A percentile compares a stretch with the other conserved stretches of the same genome.
Conservation (phyloP, 2,113 vertebrate genomes). For the Phalacrocorax carbo region DNA sequence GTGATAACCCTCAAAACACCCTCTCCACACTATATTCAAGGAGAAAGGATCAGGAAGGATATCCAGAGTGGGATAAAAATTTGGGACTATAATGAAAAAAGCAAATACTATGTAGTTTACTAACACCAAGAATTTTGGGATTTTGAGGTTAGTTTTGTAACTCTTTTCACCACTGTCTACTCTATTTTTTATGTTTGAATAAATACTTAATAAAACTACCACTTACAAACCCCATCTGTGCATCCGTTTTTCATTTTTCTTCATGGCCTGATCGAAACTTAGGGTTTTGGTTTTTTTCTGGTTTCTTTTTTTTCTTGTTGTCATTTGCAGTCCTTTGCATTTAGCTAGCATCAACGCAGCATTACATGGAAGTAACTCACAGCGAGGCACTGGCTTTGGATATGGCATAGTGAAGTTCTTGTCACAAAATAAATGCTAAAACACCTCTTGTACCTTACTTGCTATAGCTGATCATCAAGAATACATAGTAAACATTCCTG, state of each 20-base stretch:
- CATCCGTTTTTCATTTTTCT: background rate
- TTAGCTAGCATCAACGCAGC: background rate
- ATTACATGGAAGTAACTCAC: background rate
- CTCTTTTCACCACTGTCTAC: background rate
- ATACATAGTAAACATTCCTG: background rate
- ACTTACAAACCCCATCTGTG: background rate
- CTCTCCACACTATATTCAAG: background rate
- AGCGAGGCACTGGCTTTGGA: background rate
- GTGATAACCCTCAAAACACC: background rate
- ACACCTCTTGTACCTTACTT: background rate
- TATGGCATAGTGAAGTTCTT: background rate
- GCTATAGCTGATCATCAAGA: background rate
- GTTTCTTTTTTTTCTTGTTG: background rate
- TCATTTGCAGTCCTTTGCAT: background rate
- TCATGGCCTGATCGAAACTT: background rate
- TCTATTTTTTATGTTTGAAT: background rate
- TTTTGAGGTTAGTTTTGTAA: background rate
- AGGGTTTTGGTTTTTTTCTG: fast-evolving
- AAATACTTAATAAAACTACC: background rate
- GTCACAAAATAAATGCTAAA: background rate
- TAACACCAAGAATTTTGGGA: background rate
- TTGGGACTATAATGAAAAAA: background rate
- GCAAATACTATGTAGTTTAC: background rate
- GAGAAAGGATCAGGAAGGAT: background rate
- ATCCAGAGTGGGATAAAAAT: background rate